These are phyloP conservation scores for Leptarthrus brevirostris DNA, from an alignment of 2,888 invertebrate species.

Conservation along the genomic window DNA sequence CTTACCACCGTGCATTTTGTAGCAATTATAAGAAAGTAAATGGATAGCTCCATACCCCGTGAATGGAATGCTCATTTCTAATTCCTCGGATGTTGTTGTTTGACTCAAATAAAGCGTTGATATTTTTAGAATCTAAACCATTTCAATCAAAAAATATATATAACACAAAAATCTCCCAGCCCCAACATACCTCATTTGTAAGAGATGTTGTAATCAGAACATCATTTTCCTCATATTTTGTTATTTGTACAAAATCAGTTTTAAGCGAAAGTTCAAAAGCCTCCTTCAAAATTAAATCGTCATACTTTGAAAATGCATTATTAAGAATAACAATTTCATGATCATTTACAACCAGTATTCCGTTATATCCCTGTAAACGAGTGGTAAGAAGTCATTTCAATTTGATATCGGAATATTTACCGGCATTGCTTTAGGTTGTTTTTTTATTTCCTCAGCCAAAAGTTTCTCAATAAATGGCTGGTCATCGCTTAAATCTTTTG, in stretches of 20 bases:
- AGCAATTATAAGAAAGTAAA: neutral
- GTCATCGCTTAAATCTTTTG: neutral
- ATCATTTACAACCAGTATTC: slow-evolving; percentile 4
- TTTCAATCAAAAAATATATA: neutral
- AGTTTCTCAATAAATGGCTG: neutral
- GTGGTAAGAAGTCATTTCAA: too few species aligned
- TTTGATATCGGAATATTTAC: neutral
- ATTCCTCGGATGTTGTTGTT: neutral
- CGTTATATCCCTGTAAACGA: neutral
- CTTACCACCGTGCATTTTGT: neutral
- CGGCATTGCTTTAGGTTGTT: neutral
- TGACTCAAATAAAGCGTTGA: neutral
- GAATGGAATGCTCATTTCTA: neutral
- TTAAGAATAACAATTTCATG: slow-evolving; percentile 1
- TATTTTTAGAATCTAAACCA: neutral
- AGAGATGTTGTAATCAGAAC: neutral
- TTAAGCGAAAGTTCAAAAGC: neutral
- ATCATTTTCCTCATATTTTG: neutral
- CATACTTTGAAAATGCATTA: neutral
- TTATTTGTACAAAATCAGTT: neutral
- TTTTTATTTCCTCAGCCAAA: neutral
- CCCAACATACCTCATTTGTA: slow-evolving; percentile 13
- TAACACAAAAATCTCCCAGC: too few species aligned
- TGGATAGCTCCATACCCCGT: neutral
- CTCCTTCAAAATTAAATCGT: neutral